Base-by-base conservation (phyloP, 2,797 vertebrate genomes). In the Falco naumanni region DNA sequence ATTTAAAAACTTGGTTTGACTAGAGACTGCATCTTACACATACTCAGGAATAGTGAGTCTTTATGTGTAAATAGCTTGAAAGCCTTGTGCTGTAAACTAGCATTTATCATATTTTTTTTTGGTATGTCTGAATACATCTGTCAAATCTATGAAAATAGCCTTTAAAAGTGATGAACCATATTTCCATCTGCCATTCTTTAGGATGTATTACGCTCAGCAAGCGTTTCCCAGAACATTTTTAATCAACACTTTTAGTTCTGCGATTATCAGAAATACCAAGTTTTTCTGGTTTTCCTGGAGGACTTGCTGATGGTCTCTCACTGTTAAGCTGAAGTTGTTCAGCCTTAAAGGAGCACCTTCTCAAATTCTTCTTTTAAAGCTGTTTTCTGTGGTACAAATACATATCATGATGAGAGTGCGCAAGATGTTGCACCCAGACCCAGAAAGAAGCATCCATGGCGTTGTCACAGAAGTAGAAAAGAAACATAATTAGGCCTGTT, bases 61-160 rank as follows among this genome's bases (percentile, higher is more conserved):
- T 95, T 54, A 57, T 71, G 68, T 87, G 88, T 82, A 95, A 93
- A 95, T 92, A 89, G 79, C 84, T 81, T 89, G 72, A 91, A 95
- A 93, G 90, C 79, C n/a, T 92, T 71, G 43, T 84, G 89, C 89
- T 64, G 65, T 88, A 95, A 95, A 95, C 87, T 88, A 84, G 82
- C 48, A 86, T 95, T 96, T 93, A 80, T 83, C 41, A 2, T 91
- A 33, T 45, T 68, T 93, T 84, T 79, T 90, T 89, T 21, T 31
- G 20, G 20, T 89, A 13, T 87, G 89, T 95, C 95, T 96, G 87
- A 97, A 94, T 97, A 87, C 95, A 96, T 97, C 96, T 97, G 96
- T 95, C 94, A 95, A 56, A 91, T 95, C 89, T 94, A 70, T 97
- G 91, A 96, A 97, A 97, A 96, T 94, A 91, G 89, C 91, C 95